phyloP scores from a whole-genome alignment of 2,888 invertebrate species.

The Agriotes lineatus region DNA sequence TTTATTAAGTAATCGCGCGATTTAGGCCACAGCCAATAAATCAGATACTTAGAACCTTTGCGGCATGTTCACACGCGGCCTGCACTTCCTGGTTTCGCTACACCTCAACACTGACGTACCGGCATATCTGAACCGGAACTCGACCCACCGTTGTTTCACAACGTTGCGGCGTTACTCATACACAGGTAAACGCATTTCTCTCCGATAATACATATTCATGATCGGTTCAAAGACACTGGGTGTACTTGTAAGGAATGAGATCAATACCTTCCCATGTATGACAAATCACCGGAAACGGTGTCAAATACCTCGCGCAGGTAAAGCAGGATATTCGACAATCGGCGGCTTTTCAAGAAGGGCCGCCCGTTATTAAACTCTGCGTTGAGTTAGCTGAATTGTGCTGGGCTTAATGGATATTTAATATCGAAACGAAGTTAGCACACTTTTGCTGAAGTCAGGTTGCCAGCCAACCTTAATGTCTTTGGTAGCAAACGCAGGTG shows the following conservation, averaged over 20 bases:
- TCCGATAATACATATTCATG: constrained; percentile 16
- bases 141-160: constrained; percentile 15
- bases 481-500: too few relatives aligned
- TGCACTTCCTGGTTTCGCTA: constrained; percentile 12
- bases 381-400: too few relatives aligned
- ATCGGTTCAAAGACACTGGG: constrained; percentile 29
- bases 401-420: too few relatives aligned
- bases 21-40: not conserved
- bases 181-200: constrained; percentile 5
- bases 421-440: too few relatives aligned
- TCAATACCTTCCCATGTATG: constrained; percentile 40
- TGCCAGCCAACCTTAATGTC: too few relatives aligned
- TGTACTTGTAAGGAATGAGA: constrained; percentile 37
- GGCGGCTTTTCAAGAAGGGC: too few relatives aligned
- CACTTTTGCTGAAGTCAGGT: too few relatives aligned
- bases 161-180: constrained; percentile 16
- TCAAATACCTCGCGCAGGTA: constrained; percentile 40
- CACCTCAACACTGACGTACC: not conserved
- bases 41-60: not conserved
- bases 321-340: constrained; percentile 21
- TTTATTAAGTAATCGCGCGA: constrained; percentile 1
- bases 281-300: constrained; percentile 43
- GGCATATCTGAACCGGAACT: constrained; percentile 17
- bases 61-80: not conserved
- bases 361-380: too few relatives aligned